These are phyloP conservation scores for Agrochola litura DNA, from an alignment of 2,888 invertebrate species.

Conservation along the genomic window DNA sequence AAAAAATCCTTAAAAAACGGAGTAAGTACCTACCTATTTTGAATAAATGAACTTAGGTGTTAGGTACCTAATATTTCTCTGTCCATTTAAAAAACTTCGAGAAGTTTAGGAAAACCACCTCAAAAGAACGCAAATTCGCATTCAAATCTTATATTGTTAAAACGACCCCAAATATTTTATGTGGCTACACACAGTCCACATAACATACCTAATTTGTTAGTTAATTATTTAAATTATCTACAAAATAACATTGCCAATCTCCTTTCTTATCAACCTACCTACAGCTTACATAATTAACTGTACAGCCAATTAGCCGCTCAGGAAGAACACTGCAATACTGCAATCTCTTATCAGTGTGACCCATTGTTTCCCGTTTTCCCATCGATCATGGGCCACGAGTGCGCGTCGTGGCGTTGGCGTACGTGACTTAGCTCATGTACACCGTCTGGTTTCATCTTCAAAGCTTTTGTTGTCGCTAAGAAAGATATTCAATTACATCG, in stretches of 20 bases:
- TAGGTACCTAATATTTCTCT: background rate
- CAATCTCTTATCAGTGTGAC: constrained; percentile 37
- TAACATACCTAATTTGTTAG: background rate
- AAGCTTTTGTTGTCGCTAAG: constrained; percentile 61
- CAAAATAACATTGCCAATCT: constrained; percentile 2
- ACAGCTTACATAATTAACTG: constrained; percentile 2
- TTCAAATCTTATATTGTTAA: background rate
- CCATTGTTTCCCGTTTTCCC: constrained; percentile 22
- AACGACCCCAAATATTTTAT: background rate
- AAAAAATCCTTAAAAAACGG: too few species aligned
- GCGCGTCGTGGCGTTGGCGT: constrained; percentile 62
- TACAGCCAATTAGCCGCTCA: constrained; percentile 17
- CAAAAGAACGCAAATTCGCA: background rate
- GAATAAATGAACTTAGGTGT: too few species aligned
- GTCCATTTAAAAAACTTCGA: background rate
- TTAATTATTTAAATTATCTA: constrained; percentile 1
- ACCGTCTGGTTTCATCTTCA: constrained; percentile 62
- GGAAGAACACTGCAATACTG: constrained; percentile 10
- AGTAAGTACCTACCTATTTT: too few species aligned
- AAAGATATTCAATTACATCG: constrained; percentile 64
- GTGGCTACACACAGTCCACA: too few species aligned
- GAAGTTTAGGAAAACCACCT: background rate
- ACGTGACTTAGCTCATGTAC: constrained; percentile 71
- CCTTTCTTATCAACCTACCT: constrained; percentile 10
- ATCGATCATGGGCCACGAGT: constrained; percentile 38